Evolutionary conservation across 2,888 invertebrate genomes (phyloP).

Genomic region (Deilephila elpenor): DNA sequence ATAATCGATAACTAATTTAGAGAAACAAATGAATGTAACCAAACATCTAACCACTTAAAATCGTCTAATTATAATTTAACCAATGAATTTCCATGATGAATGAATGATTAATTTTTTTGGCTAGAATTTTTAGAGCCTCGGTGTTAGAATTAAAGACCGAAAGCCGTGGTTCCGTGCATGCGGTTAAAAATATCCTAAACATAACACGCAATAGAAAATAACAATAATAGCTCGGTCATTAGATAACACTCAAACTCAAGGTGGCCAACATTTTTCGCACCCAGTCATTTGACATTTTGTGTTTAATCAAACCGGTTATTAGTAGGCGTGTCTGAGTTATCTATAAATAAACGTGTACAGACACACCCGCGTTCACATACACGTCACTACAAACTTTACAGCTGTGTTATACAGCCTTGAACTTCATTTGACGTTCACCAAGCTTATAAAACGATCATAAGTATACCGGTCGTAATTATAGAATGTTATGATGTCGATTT

Average conservation of each 20-base stretch:
- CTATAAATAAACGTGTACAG: slow-evolving; percentile 3
- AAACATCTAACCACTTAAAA: not conserved
- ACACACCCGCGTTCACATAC: slow-evolving; percentile 16
- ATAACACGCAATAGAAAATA: not conserved
- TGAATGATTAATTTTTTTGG: no score
- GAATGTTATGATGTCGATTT: no score
- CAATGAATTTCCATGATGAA: no score
- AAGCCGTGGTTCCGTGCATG: no score
- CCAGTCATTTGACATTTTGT: slow-evolving; percentile 15
- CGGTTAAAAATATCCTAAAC: not conserved
- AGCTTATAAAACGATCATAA: not conserved
- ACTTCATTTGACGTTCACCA: not conserved
- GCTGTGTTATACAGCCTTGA: not conserved
- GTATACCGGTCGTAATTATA: no score
- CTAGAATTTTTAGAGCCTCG: no score
- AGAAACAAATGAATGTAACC: not conserved
- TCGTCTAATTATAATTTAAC: no score
- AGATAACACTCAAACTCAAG: not conserved
- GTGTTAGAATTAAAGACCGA: no score
- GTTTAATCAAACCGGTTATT: not conserved
- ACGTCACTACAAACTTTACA: not conserved
- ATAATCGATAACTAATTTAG: not conserved
- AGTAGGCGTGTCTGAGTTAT: slow-evolving; percentile 7
- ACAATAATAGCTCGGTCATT: not conserved
- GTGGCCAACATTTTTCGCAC: not conserved